phyloP scores from a whole-genome alignment of 2,113 vertebrate species.

The Shinisaurus crocodilurus region DNA sequence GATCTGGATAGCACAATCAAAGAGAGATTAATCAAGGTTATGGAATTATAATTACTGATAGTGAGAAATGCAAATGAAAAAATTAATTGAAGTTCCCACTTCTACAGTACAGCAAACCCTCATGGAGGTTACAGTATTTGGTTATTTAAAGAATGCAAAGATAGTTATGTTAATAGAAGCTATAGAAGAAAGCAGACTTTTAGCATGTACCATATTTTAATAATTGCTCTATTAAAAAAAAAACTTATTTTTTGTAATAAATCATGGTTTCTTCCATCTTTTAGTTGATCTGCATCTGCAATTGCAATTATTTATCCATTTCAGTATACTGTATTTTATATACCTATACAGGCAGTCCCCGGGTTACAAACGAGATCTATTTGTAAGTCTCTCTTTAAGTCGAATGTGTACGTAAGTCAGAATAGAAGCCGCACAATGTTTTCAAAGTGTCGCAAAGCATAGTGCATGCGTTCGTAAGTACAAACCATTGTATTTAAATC shows the following conservation, averaged over 20 bases:
- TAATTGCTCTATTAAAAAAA: constrained; percentile 24
- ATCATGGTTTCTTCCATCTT: constrained; percentile 2
- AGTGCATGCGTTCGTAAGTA: no score
- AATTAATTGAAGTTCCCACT: constrained; percentile 39
- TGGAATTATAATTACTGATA: constrained; percentile 43
- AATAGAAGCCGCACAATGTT: no score
- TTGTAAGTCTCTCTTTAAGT: no score
- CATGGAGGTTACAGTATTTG: constrained; percentile 25
- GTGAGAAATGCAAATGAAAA: constrained; percentile 19
- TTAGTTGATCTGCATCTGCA: not conserved
- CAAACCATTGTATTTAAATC: no score
- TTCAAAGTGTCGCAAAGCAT: no score
- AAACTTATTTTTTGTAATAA: constrained; percentile 25
- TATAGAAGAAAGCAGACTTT: constrained; percentile 1
- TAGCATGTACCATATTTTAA: constrained; percentile 24
- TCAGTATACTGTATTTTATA: constrained; percentile 3
- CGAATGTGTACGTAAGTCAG: no score
- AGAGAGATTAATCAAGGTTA: constrained; percentile 41
- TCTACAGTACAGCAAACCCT: constrained; percentile 31
- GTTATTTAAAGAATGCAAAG: constrained; percentile 43
- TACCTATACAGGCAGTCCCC: no score
- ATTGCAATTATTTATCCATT: not conserved
- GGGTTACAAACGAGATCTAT: no score
- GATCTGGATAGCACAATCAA: not conserved
- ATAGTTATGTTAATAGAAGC: constrained; percentile 18